A percentile compares a stretch with the other conserved stretches of the same genome.
Evolutionary conservation across 1,140 invertebrate species (phyloP).

Genomic region (Monomorium pharaonis): DNA sequence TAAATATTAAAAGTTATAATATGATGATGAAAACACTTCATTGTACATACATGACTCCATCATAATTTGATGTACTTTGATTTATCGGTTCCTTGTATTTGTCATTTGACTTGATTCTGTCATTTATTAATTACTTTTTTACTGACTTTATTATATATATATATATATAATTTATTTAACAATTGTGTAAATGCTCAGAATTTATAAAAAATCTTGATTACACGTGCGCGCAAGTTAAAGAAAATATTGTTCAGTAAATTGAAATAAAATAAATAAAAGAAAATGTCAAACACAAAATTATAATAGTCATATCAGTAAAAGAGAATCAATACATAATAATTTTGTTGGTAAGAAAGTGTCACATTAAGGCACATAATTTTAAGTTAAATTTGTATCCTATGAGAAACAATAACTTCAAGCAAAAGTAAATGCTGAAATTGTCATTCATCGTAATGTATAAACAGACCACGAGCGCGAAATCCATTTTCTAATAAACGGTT

Average conservation of each 20-base stretch:
- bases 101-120: background rate
- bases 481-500: constrained; percentile 44
- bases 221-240: too few relatives aligned
- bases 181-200: background rate
- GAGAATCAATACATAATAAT: background rate
- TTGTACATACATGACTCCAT: background rate
- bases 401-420: background rate
- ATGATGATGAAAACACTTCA: constrained; percentile 18
- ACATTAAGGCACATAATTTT: background rate
- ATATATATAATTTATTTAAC: background rate
- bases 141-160: background rate
- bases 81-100: constrained; percentile 31
- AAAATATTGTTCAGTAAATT: background rate
- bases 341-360: background rate
- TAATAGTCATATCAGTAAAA: background rate
- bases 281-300: too few relatives aligned
- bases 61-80: background rate
- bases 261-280: background rate
- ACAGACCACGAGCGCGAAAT: constrained; percentile 3
- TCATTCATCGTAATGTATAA: constrained; percentile 30
- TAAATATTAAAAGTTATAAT: constrained; percentile 40
- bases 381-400: background rate
- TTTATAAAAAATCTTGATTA: background rate
- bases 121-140: background rate
- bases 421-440: constrained; percentile 24